phyloP scores from a whole-genome alignment of 1,140 invertebrate genomes.

The Chlorops oryzae region DNA sequence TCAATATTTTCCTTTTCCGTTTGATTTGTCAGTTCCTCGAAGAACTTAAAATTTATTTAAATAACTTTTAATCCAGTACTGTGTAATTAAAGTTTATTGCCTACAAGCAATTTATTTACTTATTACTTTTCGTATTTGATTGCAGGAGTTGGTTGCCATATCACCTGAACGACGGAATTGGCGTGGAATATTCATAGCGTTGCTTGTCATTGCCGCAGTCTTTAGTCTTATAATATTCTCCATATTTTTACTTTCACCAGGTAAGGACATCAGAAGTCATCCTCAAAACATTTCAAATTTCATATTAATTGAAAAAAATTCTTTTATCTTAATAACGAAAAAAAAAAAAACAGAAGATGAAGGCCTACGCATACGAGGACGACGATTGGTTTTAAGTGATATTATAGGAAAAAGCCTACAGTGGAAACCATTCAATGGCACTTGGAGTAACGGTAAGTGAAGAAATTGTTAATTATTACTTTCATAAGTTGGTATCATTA shows the following conservation, averaged over 20 bases:
- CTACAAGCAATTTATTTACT: no score
- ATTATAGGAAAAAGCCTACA: constrained; percentile 59
- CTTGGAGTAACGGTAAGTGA: constrained; percentile 72
- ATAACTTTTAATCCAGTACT: no score
- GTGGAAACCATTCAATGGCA: constrained; percentile 64
- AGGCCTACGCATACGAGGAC: constrained; percentile 59
- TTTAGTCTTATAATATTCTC: constrained; percentile 80
- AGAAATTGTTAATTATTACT: no score
- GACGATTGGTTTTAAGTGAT: constrained; percentile 60
- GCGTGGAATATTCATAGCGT: constrained; percentile 82
- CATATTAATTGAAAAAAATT: not conserved
- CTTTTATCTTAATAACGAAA: not conserved
- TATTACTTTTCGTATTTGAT: constrained; percentile 8
- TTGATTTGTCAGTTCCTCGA: no score
- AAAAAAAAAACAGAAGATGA: constrained; percentile 50
- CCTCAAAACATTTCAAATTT: not conserved
- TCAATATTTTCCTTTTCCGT: no score
- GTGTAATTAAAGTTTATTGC: no score
- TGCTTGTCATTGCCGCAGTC: constrained; percentile 80
- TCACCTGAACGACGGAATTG: constrained; percentile 81
- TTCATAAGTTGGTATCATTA: no score
- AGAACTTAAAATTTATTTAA: no score
- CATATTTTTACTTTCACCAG: constrained; percentile 75
- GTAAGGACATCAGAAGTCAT: constrained; percentile 22
- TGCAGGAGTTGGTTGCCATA: constrained; percentile 71